A percentile compares a stretch with the other conserved stretches of the same genome.
Evolutionary conservation across 2,113 vertebrate genomes (phyloP).

Genomic region (Onychorhynchus coronatus): DNA sequence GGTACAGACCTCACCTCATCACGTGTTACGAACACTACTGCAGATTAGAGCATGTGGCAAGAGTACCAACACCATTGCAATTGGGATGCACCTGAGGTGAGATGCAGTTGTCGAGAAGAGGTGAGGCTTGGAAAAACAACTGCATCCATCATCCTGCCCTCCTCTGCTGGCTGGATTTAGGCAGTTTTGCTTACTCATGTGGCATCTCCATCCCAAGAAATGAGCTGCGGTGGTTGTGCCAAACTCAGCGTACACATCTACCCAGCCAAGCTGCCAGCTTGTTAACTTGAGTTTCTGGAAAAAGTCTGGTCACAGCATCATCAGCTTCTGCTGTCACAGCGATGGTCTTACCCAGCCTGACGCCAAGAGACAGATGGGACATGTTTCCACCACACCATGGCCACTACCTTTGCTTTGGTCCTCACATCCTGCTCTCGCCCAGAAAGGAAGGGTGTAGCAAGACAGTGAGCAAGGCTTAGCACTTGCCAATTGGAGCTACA

Average conservation of each 20-base stretch:
- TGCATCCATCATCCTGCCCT: background rate
- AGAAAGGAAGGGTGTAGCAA: background rate
- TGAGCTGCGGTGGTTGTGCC: background rate
- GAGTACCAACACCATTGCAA: background rate
- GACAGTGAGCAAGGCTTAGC: background rate
- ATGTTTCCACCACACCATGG: background rate
- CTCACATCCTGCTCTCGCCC: background rate
- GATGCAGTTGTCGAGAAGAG: background rate
- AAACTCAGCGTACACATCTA: background rate
- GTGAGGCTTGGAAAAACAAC: background rate
- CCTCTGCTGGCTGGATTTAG: background rate
- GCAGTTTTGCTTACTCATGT: background rate
- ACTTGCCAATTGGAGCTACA: background rate
- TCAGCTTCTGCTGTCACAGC: background rate
- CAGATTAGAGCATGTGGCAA: rapidly evolving
- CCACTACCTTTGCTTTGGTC: background rate
- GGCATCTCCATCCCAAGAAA: background rate
- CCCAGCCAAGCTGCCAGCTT: background rate
- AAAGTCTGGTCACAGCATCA: background rate
- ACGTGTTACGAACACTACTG: background rate
- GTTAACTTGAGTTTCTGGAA: background rate
- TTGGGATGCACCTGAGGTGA: background rate
- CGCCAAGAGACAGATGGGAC: background rate
- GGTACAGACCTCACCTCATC: background rate
- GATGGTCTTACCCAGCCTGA: background rate